These are phyloP conservation scores for Etheostoma cragini DNA, from an alignment of 2,113 vertebrate genomes.

Conservation along the genomic window DNA sequence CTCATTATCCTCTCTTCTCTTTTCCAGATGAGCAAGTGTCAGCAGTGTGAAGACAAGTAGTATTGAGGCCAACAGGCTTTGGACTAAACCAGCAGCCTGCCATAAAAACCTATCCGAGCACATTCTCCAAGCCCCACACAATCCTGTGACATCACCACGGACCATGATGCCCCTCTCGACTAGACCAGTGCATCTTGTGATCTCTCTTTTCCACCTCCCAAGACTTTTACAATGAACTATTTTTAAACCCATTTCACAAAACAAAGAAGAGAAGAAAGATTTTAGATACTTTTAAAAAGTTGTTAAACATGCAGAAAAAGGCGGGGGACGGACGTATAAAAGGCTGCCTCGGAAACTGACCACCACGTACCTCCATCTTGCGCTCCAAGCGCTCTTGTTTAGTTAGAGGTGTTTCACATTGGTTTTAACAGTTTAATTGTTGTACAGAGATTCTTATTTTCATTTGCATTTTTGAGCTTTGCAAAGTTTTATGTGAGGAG, in stretches of 20 bases:
- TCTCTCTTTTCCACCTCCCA: background rate
- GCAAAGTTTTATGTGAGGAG: slow-evolving; percentile 18
- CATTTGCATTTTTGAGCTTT: slow-evolving; percentile 43
- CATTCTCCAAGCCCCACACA: slow-evolving; percentile 64
- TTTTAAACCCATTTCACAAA: slow-evolving; percentile 47
- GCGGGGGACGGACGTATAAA: background rate
- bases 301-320: slow-evolving; percentile 20
- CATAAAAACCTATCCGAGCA: slow-evolving; percentile 35
- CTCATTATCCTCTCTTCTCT: slow-evolving; percentile 9
- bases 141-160: slow-evolving; percentile 19
- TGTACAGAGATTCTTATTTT: slow-evolving; percentile 51
- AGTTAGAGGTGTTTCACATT: slow-evolving; percentile 15
- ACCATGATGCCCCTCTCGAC: slow-evolving; percentile 47
- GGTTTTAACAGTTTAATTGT: slow-evolving; percentile 41
- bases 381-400: slow-evolving; percentile 43
- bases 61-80: slow-evolving; percentile 18
- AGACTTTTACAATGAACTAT: slow-evolving; percentile 50
- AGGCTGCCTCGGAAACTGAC: slow-evolving; percentile 46
- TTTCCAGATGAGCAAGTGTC: slow-evolving; percentile 96
- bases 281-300: slow-evolving; percentile 58
- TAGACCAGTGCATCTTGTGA: slow-evolving; percentile 15
- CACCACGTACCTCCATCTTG: slow-evolving; percentile 68
- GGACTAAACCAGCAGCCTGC: slow-evolving; percentile 46
- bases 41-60: slow-evolving; percentile 82
- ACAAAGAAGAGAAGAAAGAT: slow-evolving; percentile 16